A percentile compares a stretch with the other conserved stretches of the same genome.
phyloP scores from a whole-genome alignment of 1,140 invertebrate genomes.

The Drosophila orena region DNA sequence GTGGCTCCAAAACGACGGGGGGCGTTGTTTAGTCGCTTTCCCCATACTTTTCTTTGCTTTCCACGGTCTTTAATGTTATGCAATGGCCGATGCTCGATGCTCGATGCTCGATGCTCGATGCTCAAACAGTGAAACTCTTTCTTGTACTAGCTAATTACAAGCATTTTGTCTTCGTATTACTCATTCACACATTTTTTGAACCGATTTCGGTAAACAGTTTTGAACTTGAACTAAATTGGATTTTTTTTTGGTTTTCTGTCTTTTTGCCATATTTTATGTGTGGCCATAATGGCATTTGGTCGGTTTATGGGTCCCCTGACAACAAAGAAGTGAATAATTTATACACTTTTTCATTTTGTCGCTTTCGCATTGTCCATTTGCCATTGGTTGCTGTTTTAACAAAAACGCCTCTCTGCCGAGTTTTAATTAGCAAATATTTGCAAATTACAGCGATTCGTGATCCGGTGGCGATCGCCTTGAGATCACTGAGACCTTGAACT shows the following conservation, averaged over 20 bases:
- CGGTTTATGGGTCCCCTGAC: constrained; percentile 49
- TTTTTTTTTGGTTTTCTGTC: constrained; percentile 34
- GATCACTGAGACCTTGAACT: constrained; percentile 59
- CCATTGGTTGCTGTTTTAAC: constrained; percentile 31
- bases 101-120: neutral
- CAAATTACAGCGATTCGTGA: constrained; percentile 56
- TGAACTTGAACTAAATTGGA: constrained; percentile 77
- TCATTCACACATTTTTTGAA: constrained; percentile 48
- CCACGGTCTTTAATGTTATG: constrained; percentile 15
- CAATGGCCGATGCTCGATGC: constrained; percentile 6
- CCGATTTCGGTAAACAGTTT: constrained; percentile 58
- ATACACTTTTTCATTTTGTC: constrained; percentile 54
- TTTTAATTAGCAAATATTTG: constrained; percentile 82
- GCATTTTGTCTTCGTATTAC: constrained; percentile 5
- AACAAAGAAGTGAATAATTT: constrained; percentile 68
- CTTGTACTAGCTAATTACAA: constrained; percentile 39
- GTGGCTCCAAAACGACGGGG: constrained; percentile 6
- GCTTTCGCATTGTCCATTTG: constrained; percentile 32
- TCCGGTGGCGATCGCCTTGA: constrained; percentile 51
- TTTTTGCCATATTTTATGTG: constrained; percentile 29
- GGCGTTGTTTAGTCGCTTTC: constrained; percentile 18
- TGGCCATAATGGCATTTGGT: constrained; percentile 42
- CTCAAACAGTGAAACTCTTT: constrained; percentile 68
- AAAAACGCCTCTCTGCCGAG: constrained; percentile 30
- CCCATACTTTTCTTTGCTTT: neutral